These are phyloP conservation scores for Acleris holmiana DNA, from an alignment of 2,888 invertebrate genomes.

Conservation along the genomic window DNA sequence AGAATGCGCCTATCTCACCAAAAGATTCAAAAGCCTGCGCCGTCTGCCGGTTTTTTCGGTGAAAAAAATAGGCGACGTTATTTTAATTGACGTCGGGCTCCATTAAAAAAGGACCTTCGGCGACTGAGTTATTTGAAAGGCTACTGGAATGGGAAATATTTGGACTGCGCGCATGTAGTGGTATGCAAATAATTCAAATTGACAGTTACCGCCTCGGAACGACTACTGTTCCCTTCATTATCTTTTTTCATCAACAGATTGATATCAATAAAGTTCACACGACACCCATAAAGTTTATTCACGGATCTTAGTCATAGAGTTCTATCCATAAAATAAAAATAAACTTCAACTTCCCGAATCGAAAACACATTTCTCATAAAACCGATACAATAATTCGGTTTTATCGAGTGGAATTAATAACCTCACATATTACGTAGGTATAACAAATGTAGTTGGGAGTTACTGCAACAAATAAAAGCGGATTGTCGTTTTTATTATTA, in stretches of 20 bases:
- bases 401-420: conserved; percentile 80
- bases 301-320: conserved; percentile 12
- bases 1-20: conserved; percentile 74
- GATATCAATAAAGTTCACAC: conserved; percentile 33
- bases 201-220: conserved; percentile 58
- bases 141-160: conserved; percentile 74
- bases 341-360: conserved; percentile 35
- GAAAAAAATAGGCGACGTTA: conserved; percentile 61
- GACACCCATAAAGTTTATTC: conserved; percentile 29
- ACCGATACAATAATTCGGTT: conserved; percentile 56
- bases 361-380: conserved; percentile 46
- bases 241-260: conserved; percentile 27
- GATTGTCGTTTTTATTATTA: conserved; percentile 77
- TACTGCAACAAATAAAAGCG: conserved; percentile 74
- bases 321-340: conserved; percentile 13
- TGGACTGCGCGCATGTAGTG: conserved; percentile 58
- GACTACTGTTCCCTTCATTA: conserved; percentile 45
- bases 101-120: conserved; percentile 66
- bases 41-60: conserved; percentile 65
- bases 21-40: conserved; percentile 76
- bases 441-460: conserved; percentile 60
- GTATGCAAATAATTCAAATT: conserved; percentile 77
- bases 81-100: conserved; percentile 78
- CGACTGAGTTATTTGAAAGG: conserved; percentile 70
- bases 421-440: conserved; percentile 61